Evolutionary conservation across 2,888 invertebrate genomes (phyloP).

Genomic region (Melieria omissa): DNA sequence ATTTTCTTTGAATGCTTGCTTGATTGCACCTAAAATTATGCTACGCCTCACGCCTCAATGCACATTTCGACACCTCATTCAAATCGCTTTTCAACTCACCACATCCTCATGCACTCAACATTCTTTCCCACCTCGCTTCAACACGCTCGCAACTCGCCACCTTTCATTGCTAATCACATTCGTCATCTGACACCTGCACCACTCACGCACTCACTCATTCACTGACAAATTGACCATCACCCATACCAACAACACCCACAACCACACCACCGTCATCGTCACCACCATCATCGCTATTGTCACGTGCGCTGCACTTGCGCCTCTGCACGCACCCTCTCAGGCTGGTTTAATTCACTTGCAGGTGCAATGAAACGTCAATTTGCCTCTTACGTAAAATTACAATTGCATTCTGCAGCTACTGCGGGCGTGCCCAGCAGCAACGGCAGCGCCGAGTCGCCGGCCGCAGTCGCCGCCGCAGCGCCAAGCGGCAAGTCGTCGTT

Average conservation of each 20-base stretch:
- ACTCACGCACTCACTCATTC: constrained; percentile 2
- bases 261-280: constrained; percentile 1
- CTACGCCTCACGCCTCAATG: too few species aligned
- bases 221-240: not conserved
- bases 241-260: constrained; percentile 3
- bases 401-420: constrained; percentile 68
- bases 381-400: constrained; percentile 84
- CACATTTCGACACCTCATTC: too few species aligned
- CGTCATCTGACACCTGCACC: not conserved
- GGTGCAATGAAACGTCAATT: constrained; percentile 82
- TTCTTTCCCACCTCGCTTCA: constrained; percentile 4
- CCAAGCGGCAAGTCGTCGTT: constrained; percentile 43
- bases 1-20: too few species aligned
- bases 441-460: constrained; percentile 2
- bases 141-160: not conserved
- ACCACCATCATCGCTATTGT: constrained; percentile 14
- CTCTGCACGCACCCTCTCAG: constrained; percentile 47
- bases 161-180: not conserved
- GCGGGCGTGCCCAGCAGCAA: constrained; percentile 37
- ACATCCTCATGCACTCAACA: constrained; percentile 22
- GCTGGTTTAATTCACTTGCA: constrained; percentile 77
- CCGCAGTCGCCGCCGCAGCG: constrained; percentile 1
- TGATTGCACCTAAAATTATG: too few species aligned
- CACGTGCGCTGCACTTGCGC: constrained; percentile 6
- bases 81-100: constrained; percentile 11